A percentile compares a stretch with the other conserved stretches of the same genome.
These are phyloP conservation scores for Apoda limacodes DNA, from an alignment of 2,888 invertebrate species.

Conservation along the genomic window DNA sequence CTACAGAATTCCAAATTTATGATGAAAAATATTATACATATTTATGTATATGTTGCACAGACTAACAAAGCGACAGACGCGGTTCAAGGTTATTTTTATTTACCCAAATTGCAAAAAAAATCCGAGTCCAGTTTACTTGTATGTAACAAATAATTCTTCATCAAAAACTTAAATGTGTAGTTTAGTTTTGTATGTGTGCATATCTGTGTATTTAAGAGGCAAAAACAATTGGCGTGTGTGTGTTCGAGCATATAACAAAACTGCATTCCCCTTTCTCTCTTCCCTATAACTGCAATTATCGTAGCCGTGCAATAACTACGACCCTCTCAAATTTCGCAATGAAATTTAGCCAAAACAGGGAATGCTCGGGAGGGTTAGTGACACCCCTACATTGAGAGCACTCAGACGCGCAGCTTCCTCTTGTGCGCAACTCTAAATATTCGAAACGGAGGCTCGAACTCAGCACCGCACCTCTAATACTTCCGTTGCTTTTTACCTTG, in stretches of 20 bases:
- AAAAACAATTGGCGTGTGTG: too few species aligned
- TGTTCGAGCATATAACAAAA: constrained; percentile 11
- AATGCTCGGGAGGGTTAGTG: constrained; percentile 42
- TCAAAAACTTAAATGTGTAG: too few species aligned
- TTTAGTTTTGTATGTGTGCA: too few species aligned
- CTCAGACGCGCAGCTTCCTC: constrained; percentile 55
- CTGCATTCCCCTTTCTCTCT: constrained; percentile 24
- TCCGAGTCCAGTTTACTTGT: too few species aligned
- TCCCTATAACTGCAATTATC: constrained; percentile 25
- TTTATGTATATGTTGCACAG: too few species aligned
- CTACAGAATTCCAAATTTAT: too few species aligned
- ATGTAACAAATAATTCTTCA: too few species aligned
- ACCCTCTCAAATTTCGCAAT: constrained; percentile 43
- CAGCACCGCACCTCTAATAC: constrained; percentile 43
- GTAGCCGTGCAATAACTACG: constrained; percentile 31
- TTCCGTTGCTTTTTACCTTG: constrained; percentile 46
- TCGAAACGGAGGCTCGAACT: constrained; percentile 40
- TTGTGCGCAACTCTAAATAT: constrained; percentile 54
- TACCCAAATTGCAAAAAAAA: too few species aligned
- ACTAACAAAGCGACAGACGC: too few species aligned
- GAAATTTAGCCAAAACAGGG: constrained; percentile 45
- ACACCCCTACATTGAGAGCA: constrained; percentile 46
- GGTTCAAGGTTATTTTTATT: too few species aligned
- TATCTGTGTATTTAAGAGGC: too few species aligned
- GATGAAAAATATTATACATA: too few species aligned